Percentiles rank a stretch among this genome's conserved stretches.
Evolutionary conservation across 2,888 invertebrate genomes (phyloP).

Genomic region (Heliconius sara): DNA sequence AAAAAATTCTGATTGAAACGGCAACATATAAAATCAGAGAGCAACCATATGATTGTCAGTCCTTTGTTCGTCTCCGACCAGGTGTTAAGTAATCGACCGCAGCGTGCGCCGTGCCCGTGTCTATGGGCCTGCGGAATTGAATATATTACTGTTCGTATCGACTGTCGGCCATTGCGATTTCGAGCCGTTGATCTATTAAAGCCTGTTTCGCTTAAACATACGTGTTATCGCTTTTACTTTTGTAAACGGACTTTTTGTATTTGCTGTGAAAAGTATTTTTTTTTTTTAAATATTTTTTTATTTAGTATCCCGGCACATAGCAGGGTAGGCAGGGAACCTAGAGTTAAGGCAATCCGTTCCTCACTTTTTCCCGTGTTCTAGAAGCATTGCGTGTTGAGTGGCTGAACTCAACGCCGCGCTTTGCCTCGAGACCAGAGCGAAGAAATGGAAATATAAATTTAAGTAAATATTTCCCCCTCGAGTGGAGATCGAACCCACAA

Average conservation of each 20-base stretch:
- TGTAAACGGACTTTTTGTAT: not conserved
- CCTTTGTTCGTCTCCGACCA: constrained; percentile 39
- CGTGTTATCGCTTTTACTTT: not conserved
- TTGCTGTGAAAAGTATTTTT: not conserved
- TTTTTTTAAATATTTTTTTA: not conserved
- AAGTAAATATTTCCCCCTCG: too few relatives aligned
- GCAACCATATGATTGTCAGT: constrained; percentile 13
- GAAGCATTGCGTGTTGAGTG: too few relatives aligned
- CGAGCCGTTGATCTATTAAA: constrained; percentile 23
- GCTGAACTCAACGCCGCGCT: too few relatives aligned
- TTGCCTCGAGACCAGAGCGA: too few relatives aligned
- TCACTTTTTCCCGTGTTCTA: too few relatives aligned
- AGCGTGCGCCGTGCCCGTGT: constrained; percentile 5
- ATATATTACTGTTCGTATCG: constrained; percentile 25
- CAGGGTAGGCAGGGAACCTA: too few relatives aligned
- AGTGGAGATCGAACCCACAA: too few relatives aligned
- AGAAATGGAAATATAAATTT: too few relatives aligned
- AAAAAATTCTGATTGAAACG: not conserved
- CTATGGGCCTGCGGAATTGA: constrained; percentile 26
- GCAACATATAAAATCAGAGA: constrained; percentile 13
- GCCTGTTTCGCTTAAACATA: constrained; percentile 1
- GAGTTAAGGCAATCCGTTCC: too few relatives aligned
- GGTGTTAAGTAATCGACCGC: constrained; percentile 39
- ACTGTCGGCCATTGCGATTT: constrained; percentile 7
- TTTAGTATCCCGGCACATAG: too few relatives aligned